Percentiles rank a stretch among this genome's conserved stretches.
Evolutionary conservation across 2,888 invertebrate species (phyloP).

Genomic region (Leuctra nigra): DNA sequence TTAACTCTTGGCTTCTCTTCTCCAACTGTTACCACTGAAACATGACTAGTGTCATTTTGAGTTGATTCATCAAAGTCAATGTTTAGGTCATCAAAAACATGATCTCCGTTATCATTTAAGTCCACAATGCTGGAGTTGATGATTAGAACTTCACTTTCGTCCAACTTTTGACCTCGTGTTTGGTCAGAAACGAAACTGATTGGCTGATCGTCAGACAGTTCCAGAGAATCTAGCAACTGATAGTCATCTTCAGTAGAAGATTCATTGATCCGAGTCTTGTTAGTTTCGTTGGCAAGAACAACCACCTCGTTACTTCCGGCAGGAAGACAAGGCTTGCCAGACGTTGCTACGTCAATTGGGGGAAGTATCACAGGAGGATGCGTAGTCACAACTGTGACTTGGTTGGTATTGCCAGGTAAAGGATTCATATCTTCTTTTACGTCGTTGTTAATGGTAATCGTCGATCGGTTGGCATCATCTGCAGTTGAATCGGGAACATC

Average conservation of each 20-base stretch:
- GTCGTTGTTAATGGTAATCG: constrained; percentile 26
- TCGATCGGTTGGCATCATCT: constrained; percentile 25
- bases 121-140: constrained; percentile 59
- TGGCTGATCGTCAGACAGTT: constrained; percentile 37
- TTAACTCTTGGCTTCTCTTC: constrained; percentile 66
- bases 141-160: constrained; percentile 81
- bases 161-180: constrained; percentile 58
- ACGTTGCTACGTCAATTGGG: constrained; percentile 11
- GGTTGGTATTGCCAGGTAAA: constrained; percentile 55
- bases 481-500: constrained; percentile 12
- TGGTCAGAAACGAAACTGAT: constrained; percentile 24
- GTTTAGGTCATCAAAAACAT: background rate
- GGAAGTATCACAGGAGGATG: constrained; percentile 65
- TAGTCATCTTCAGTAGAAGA: constrained; percentile 70
- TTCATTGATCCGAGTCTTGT: constrained; percentile 58
- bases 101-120: constrained; percentile 6
- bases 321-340: background rate
- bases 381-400: constrained; percentile 73
- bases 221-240: constrained; percentile 68
- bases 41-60: constrained; percentile 70
- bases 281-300: constrained; percentile 70
- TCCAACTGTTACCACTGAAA: constrained; percentile 86
- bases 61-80: background rate
- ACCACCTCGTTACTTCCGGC: constrained; percentile 59
- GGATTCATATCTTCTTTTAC: constrained; percentile 21